Percentiles rank a stretch among this genome's conserved stretches.
phyloP scores from a whole-genome alignment of 2,113 vertebrate species.

The Crypturellus undulatus region DNA sequence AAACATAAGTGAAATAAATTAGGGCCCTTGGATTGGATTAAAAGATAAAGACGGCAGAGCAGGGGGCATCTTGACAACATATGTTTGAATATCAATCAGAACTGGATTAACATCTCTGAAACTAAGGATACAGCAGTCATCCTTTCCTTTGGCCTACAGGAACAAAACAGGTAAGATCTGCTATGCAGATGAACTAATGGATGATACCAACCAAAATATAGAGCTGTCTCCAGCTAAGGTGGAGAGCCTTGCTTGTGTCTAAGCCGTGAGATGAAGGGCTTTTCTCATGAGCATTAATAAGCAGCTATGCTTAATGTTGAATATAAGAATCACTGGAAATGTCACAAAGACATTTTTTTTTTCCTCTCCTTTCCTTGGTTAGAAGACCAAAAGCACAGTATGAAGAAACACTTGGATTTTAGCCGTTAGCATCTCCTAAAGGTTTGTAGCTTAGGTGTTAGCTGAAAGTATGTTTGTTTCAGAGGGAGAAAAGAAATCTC shows the following conservation, averaged over 20 bases:
- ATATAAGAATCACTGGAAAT: neutral
- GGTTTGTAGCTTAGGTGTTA: neutral
- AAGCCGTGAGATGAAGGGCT: neutral
- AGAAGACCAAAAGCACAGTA: neutral
- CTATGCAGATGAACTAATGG: neutral
- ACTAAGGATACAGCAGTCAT: accelerated
- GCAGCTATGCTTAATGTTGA: neutral
- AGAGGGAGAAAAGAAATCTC: neutral
- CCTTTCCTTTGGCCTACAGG: neutral
- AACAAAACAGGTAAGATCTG: neutral
- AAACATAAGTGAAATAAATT: neutral
- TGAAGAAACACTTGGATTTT: neutral
- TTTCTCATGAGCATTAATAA: neutral
- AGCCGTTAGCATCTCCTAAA: neutral
- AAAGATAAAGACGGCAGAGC: neutral
- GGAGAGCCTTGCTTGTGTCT: neutral
- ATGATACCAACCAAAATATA: neutral
- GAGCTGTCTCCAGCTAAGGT: neutral
- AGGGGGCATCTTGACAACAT: neutral
- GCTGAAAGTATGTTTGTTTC: neutral
- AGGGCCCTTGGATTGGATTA: neutral
- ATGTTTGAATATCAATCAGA: neutral
- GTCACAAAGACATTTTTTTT: neutral
- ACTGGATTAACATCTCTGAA: neutral
- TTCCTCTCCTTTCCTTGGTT: no score